Evolutionary conservation across 1,140 invertebrate genomes (phyloP), one percentile per base, ranked within the genome.

Genomic region (Camponotus pennsylvanicus): DNA sequence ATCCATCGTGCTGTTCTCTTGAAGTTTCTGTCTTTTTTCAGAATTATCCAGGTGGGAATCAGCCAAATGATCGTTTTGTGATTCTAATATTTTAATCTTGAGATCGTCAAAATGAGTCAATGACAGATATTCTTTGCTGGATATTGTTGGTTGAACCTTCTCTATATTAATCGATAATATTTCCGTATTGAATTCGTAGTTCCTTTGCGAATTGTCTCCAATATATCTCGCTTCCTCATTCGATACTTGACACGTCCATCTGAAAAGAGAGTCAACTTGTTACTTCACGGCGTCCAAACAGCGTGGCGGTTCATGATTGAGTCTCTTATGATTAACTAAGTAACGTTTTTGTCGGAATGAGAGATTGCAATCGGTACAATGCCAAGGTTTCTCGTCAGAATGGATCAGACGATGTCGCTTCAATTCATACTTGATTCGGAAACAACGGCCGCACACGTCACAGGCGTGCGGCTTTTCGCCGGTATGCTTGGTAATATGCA

Each of bases 381-480:
- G 89, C 92, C 95, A 96, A 13, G 95, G 95, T 90, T 96, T 96
- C 3, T 96, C 95, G 71, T 96, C 95, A 1, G 94, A 95, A 85
- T 96, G 95, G 7, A 96, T 78, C 2, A 93, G 34, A 40, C 91
- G 87, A 57, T 94, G 97, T 7, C 96, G 96, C 89, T 96, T 97
- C 4, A 97, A 92, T 27, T 97, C 97, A 77, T 97, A 96, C 49
- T 95, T 95, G 55, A 96, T 95, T 3, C 96, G 93, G 89, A 97
- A 97, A 3, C 93, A 86, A 78, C 96, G 96, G 3, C 95, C 95
- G 92, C 97, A 97, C 9, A 96, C 91, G 7, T 95, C 94, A 92
- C 97, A 97, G 5, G 93, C 93, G 93, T 96, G 96, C 3, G 97
- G 97, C 82, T 97, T 96, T 80, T 97, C 97, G 6, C 96, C 96